Base-by-base conservation (phyloP, 2,113 vertebrate genomes). In the Megatriorchis doriae region DNA sequence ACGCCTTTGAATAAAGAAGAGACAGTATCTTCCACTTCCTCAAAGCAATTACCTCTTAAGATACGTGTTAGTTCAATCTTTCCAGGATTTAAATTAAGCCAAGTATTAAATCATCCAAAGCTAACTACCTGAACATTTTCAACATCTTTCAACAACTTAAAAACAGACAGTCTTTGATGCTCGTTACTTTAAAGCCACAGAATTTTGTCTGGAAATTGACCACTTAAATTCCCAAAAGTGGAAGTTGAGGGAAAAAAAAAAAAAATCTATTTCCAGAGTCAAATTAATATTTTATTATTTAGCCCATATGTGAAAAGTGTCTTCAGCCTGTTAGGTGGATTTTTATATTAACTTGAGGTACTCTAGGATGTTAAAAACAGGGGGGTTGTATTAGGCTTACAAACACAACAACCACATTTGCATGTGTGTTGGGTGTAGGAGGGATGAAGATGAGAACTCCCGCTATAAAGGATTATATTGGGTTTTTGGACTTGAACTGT, bases 71-170 rank as follows among this genome's bases (percentile, higher is more conserved):
- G 71, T 66, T 88, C 81, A 82, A 58, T 86, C 85, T 90, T 95
- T 66, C 55, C 75, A 88, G 82, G 81, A 90, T 88, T 95, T 95
- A 96, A 95, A 94, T 90, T 96, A 95, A 96, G 66, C 56, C 81
- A 61, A 94, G 62, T 53, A 90, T 87, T 95, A 96, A 96, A 93
- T 88, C 47, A 74, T 53, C 84, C 62, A 75, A 90, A 91, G 55
- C 62, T 74, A 96, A 87, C 81, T 77, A 92, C 87, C 90, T 96
- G 85, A 86, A 88, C 8, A 18, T 80, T 88, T 93, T 59, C 87
- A 78, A 29, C 11, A 5, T 68, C 79, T 90, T 92, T 75, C 75
- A 73, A 72, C 43, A 79, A 68, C 90, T 94, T 81, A 84, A 72
- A 96, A 90, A 68, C 71, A 90, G 43, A 14, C 22, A 73, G 62